Conservation (phyloP, 2,113 vertebrate species). For the Cariama cristata region DNA sequence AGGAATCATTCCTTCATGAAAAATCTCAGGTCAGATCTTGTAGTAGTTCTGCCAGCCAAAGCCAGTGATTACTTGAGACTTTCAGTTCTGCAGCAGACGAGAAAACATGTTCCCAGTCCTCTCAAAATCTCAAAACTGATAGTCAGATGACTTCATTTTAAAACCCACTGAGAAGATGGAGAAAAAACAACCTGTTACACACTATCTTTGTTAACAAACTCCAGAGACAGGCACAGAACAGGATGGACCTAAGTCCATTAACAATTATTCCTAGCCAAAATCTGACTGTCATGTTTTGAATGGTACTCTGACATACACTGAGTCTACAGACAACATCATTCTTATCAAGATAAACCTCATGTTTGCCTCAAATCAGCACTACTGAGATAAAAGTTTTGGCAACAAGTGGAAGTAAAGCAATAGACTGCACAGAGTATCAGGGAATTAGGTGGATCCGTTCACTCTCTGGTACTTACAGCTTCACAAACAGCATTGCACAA, state of each 20-base stretch:
- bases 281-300: neutral
- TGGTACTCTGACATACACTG: neutral
- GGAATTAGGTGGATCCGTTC: neutral
- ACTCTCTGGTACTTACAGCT: neutral
- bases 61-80: neutral
- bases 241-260: too few relatives aligned
- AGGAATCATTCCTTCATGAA: accelerated
- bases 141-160: neutral
- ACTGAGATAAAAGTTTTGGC: neutral
- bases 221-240: neutral
- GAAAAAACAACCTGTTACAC: neutral
- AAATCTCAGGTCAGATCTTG: neutral
- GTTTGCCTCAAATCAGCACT: neutral
- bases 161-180: neutral
- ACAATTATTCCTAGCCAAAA: neutral
- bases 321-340: neutral
- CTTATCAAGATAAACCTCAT: neutral
- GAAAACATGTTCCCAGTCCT: neutral
- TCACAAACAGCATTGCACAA: neutral
- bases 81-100: neutral
- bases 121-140: neutral
- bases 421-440: neutral
- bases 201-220: neutral
- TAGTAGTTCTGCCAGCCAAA: neutral
- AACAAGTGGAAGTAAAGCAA: neutral